phyloP scores from a whole-genome alignment of 2,113 vertebrate species.

The Limnothrissa miodon region DNA sequence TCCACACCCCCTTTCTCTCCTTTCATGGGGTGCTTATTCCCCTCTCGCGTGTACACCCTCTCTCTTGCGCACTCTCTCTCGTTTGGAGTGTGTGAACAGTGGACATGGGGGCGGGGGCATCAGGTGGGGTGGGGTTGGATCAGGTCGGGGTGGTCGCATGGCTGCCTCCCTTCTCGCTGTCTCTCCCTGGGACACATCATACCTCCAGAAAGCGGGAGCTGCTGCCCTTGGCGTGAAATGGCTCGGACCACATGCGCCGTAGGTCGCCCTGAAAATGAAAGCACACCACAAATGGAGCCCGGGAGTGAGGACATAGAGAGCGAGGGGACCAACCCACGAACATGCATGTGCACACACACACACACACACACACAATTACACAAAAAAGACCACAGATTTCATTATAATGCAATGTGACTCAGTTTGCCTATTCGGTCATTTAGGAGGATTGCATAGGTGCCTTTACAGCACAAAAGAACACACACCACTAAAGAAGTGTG shows the following conservation, averaged over 20 bases:
- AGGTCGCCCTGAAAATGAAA: conserved; percentile 83
- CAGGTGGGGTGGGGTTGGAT: conserved; percentile 55
- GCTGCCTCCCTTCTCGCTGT: conserved; percentile 29
- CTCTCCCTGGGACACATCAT: conserved; percentile 79
- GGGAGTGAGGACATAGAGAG: background rate
- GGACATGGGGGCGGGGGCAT: background rate
- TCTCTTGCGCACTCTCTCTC: conserved; percentile 48
- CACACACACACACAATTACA: background rate
- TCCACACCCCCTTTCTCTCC: background rate
- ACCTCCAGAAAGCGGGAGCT: conserved; percentile 98
- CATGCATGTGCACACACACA: background rate
- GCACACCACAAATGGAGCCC: conserved; percentile 16
- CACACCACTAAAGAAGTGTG: no score
- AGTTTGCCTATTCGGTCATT: no score
- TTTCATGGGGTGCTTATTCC: conserved; percentile 28
- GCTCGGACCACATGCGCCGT: conserved; percentile 99
- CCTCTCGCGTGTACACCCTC: conserved; percentile 50
- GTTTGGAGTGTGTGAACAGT: conserved; percentile 52
- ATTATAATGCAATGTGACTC: no score
- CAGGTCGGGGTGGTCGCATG: conserved; percentile 18
- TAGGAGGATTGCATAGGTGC: no score
- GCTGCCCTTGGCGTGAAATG: conserved; percentile 94
- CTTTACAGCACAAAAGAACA: no score
- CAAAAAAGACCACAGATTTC: no score
- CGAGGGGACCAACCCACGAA: background rate